Conservation (phyloP, 1,140 invertebrate species). For the Bombyx mori region ASM3026992v2 NC_085115.1:3496501-3497000, state of each 20-base stretch:
- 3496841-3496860: constrained; percentile 23
- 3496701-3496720: constrained; percentile 22
- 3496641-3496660: constrained; percentile 7
- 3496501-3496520: constrained; percentile 48
- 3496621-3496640: constrained; percentile 26
- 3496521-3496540: constrained; percentile 46
- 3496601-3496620: constrained; percentile 21
- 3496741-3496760: constrained; percentile 14
- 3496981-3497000: constrained; percentile 29
- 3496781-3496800: constrained; percentile 16
- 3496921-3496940: constrained; percentile 50
- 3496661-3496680: constrained; percentile 17
- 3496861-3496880: constrained; percentile 32
- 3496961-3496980: constrained; percentile 39
- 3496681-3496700: constrained; percentile 21
- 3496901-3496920: constrained; percentile 51
- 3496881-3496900: constrained; percentile 18
- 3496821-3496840: constrained; percentile 38
- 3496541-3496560: constrained; percentile 27
- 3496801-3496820: constrained; percentile 29
- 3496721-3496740: constrained; percentile 23
- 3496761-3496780: constrained; percentile 7
- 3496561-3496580: constrained; percentile 10
- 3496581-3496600: constrained; percentile 11
- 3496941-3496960: constrained; percentile 38